A percentile compares a stretch with the other conserved stretches of the same genome.
Conservation (phyloP, 1,140 invertebrate genomes). For the Sycobia sp. region DNA sequence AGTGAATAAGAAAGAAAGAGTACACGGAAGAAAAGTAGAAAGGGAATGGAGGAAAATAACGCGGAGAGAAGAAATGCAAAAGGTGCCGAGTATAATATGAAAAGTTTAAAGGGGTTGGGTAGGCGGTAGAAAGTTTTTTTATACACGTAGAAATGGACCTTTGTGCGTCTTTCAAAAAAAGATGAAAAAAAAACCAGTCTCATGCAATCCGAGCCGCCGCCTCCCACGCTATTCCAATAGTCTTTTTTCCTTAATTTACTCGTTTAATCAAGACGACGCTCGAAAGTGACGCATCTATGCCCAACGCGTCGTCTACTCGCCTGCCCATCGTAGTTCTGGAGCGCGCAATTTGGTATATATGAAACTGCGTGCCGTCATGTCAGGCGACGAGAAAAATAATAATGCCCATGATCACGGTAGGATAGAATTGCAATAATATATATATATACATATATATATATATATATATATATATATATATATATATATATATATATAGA, state of each 20-base stretch:
- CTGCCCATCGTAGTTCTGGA: no score
- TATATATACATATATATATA: no score
- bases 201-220: no score
- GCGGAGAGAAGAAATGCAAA: neutral
- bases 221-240: conserved; percentile 12
- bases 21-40: neutral
- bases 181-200: neutral
- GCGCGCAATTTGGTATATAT: no score
- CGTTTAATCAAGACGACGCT: conserved; percentile 11
- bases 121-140: conserved; percentile 6
- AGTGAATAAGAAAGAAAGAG: conserved; percentile 15
- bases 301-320: no score
- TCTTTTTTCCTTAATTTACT: conserved; percentile 13
- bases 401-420: no score
- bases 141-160: conserved; percentile 6
- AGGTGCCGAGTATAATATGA: conserved; percentile 12
- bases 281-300: no score
- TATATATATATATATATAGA: no score
- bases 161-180: conserved; percentile 4
- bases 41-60: conserved; percentile 11
- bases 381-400: no score
- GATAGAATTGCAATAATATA: no score
- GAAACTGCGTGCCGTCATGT: no score
- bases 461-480: no score
- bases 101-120: conserved; percentile 7